Evolutionary conservation across 2,797 vertebrate species (phyloP).

Genomic region (Holocentrus rufus): DNA sequence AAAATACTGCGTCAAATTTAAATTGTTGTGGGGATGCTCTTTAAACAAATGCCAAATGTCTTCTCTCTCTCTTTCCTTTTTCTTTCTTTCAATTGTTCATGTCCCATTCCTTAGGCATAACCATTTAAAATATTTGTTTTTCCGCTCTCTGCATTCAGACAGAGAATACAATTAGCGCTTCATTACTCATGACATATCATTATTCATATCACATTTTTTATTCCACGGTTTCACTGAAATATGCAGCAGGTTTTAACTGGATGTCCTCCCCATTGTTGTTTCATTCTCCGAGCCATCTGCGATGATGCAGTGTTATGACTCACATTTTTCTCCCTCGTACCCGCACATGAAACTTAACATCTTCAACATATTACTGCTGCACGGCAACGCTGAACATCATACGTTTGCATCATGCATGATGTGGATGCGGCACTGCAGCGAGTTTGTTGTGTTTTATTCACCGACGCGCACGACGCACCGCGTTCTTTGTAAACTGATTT

Average conservation of each 20-base stretch:
- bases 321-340: conserved; percentile 27
- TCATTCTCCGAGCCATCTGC: conserved; percentile 52
- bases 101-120: conserved; percentile 37
- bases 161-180: conserved; percentile 46
- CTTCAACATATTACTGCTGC: conserved; percentile 38
- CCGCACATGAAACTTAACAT: conserved; percentile 34
- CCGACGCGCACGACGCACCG: neutral
- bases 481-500: neutral
- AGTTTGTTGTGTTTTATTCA: conserved; percentile 21
- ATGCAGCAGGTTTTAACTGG: conserved; percentile 39
- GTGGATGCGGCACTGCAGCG: neutral
- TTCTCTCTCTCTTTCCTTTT: neutral
- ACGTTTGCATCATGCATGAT: too few species aligned
- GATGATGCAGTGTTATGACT: neutral
- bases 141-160: conserved; percentile 23
- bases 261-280: too few species aligned
- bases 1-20: conserved; percentile 8
- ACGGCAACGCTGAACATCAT: conserved; percentile 2
- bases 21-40: conserved; percentile 20
- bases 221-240: conserved; percentile 29
- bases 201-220: conserved; percentile 40
- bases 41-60: conserved; percentile 22
- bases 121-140: conserved; percentile 42
- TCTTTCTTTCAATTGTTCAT: conserved; percentile 42
- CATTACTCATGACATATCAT: conserved; percentile 51